Evolutionary conservation across 2,113 vertebrate genomes (phyloP).

Genomic region (Kryptolebias marmoratus): DNA sequence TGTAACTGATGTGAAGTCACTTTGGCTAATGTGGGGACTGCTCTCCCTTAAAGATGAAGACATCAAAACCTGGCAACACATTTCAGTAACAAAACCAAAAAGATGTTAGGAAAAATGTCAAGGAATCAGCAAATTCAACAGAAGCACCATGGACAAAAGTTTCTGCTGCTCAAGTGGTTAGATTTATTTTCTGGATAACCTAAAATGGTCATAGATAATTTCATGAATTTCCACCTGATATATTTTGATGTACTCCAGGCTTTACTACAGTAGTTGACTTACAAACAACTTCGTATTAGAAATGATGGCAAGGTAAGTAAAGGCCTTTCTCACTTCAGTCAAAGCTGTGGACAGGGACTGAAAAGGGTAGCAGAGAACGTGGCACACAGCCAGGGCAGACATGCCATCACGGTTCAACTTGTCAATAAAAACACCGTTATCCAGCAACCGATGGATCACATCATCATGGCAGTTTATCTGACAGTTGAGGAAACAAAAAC

Average conservation of each 20-base stretch:
- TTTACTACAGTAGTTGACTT: neutral
- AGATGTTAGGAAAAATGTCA: neutral
- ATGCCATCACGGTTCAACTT: conserved; percentile 83
- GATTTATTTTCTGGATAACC: neutral
- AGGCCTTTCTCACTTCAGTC: conserved; percentile 54
- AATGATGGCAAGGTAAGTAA: neutral
- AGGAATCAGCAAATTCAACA: neutral
- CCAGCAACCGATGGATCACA: conserved; percentile 84
- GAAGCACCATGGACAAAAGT: neutral
- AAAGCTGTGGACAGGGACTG: conserved; percentile 71
- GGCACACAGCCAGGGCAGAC: conserved; percentile 82
- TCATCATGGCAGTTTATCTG: conserved; percentile 81
- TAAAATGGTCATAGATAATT: neutral
- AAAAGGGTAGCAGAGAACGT: conserved; percentile 84
- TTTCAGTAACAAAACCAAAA: neutral
- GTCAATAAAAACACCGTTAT: conserved; percentile 86
- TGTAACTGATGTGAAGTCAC: neutral
- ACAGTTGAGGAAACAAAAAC: conserved; percentile 1
- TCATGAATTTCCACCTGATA: neutral
- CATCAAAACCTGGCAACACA: conserved; percentile 28
- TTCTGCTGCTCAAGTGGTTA: neutral
- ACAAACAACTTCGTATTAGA: neutral
- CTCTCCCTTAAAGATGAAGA: conserved; percentile 4
- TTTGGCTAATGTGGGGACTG: conserved; percentile 24
- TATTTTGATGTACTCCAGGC: neutral